phyloP scores from a whole-genome alignment of 2,888 invertebrate species.

The Stratiomys singularior region DNA sequence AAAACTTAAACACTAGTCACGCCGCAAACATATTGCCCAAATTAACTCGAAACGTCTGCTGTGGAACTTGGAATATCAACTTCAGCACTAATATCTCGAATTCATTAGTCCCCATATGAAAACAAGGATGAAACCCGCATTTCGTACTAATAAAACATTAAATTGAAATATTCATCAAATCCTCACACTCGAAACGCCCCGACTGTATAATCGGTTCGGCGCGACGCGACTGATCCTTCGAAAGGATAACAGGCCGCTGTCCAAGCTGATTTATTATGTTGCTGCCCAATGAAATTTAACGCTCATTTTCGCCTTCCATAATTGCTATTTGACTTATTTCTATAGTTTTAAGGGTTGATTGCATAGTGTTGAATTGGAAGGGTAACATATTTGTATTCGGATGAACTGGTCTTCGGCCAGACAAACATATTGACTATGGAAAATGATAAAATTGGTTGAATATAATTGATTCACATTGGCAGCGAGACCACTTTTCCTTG shows the following conservation, averaged over 20 bases:
- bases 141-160: slow-evolving; percentile 16
- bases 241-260: slow-evolving; percentile 26
- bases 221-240: slow-evolving; percentile 22
- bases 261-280: slow-evolving; percentile 34
- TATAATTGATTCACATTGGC: no score
- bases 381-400: background rate
- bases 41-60: slow-evolving; percentile 14
- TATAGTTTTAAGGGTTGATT: slow-evolving; percentile 22
- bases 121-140: slow-evolving; percentile 29
- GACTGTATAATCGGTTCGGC: slow-evolving; percentile 28
- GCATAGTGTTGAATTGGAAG: background rate
- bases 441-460: no score
- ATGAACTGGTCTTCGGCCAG: background rate
- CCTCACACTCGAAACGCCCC: slow-evolving; percentile 2
- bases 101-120: slow-evolving; percentile 31
- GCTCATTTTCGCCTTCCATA: slow-evolving; percentile 34
- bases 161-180: slow-evolving; percentile 40
- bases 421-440: background rate
- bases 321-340: slow-evolving; percentile 33
- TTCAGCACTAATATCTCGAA: background rate
- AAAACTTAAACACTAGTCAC: background rate
- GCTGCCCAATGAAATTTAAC: slow-evolving; percentile 45
- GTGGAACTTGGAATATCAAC: background rate
- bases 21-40: slow-evolving; percentile 11
- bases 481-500: no score